A percentile compares a stretch with the other conserved stretches of the same genome.
These are phyloP conservation scores for Agapornis canus DNA, from an alignment of 2,797 vertebrate species.

Conservation along the genomic window DNA sequence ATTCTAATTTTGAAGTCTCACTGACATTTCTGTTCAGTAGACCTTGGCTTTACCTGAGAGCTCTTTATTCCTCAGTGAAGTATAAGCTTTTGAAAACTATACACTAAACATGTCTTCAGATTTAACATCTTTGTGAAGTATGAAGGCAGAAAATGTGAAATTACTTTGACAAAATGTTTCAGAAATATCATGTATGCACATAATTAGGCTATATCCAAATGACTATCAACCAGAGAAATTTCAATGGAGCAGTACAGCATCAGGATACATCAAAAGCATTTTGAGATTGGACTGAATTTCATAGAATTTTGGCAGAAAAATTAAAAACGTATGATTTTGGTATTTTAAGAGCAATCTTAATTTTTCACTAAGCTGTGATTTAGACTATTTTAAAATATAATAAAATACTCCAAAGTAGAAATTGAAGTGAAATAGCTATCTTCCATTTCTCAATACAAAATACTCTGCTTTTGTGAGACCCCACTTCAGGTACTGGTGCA, in stretches of 20 bases:
- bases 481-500: neutral
- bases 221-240: neutral
- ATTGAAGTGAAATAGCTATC: neutral
- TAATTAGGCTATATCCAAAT: neutral
- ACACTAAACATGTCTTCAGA: accelerated
- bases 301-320: neutral
- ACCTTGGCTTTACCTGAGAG: neutral
- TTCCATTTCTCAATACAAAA: neutral
- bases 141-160: neutral
- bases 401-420: neutral
- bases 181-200: neutral
- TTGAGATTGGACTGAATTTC: neutral
- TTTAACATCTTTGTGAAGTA: neutral
- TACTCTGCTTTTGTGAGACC: neutral
- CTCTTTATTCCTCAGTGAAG: neutral
- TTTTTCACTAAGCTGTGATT: neutral
- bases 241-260: neutral
- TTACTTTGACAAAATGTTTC: neutral
- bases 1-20: neutral
- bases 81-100: neutral
- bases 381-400: neutral
- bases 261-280: neutral
- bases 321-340: neutral
- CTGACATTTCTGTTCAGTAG: neutral
- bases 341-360: neutral